These are phyloP conservation scores for Stichodactyla mertensii DNA, from an alignment of 64 coral and sea anemone species.

Conservation along the genomic window DNA sequence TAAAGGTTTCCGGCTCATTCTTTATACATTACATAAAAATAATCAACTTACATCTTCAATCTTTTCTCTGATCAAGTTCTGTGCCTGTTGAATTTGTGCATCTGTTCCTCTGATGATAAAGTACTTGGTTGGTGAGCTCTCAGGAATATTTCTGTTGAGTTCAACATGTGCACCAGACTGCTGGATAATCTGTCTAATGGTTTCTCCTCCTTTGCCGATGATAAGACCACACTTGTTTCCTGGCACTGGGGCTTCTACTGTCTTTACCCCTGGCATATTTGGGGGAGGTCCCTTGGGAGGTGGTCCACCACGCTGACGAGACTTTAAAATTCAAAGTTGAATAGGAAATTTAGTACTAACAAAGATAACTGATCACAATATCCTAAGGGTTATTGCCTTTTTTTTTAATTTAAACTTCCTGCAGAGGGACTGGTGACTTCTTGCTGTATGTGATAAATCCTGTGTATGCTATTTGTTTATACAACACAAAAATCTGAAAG, in stretches of 20 bases:
- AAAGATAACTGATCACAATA: background rate
- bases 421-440: background rate
- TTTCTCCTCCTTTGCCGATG: slow-evolving; percentile 98
- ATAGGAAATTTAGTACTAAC: background rate
- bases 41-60: slow-evolving; percentile 42
- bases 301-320: slow-evolving; percentile 73
- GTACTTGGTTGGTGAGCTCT: slow-evolving; percentile 81
- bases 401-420: background rate
- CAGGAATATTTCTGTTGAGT: slow-evolving; percentile 83
- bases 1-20: too few species aligned
- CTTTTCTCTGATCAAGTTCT: slow-evolving; percentile 71
- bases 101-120: slow-evolving; percentile 89
- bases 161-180: slow-evolving; percentile 85
- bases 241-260: slow-evolving; percentile 77
- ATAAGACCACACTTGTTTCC: slow-evolving; percentile 95
- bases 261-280: slow-evolving; percentile 80
- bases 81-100: slow-evolving; percentile 75
- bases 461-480: background rate
- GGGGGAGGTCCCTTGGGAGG: slow-evolving; percentile 80
- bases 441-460: background rate
- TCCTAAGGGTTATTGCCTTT: too few species aligned
- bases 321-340: slow-evolving; percentile 37
- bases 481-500: slow-evolving; percentile 6
- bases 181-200: slow-evolving; percentile 86
- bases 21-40: too few species aligned